These are phyloP conservation scores for Chromis chromis DNA, from an alignment of 2,797 vertebrate species.

Conservation along the genomic window DNA sequence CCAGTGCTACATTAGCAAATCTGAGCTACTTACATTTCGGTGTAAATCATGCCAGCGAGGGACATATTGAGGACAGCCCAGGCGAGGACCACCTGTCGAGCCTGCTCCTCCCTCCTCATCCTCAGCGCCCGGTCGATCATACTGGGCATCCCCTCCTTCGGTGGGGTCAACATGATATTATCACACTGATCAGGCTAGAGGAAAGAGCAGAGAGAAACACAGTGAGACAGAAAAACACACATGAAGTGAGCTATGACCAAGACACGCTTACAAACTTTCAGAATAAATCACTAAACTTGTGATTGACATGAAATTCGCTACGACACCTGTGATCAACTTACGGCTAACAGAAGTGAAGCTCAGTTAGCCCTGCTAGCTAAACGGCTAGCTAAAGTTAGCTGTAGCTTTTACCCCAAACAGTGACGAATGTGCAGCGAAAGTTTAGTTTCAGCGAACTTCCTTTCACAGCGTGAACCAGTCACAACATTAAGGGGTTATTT, in stretches of 20 bases:
- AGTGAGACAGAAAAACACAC: neutral
- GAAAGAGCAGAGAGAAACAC: neutral
- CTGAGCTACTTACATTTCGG: slow-evolving; percentile 89
- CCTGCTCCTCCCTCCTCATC: slow-evolving; percentile 93
- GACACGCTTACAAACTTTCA: accelerated
- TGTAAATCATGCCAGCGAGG: slow-evolving; percentile 95
- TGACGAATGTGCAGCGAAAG: too few relatives aligned
- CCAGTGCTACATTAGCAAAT: too few relatives aligned
- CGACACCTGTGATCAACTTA: neutral
- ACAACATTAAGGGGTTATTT: accelerated
- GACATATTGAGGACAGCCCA: slow-evolving; percentile 95
- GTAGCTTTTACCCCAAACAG: slow-evolving; percentile 11
- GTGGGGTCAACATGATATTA: slow-evolving; percentile 79
- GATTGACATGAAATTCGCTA: neutral
- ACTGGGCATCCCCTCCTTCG: slow-evolving; percentile 80
- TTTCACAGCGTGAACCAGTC: accelerated
- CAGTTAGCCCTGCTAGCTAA: slow-evolving; percentile 35
- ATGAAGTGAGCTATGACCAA: neutral
- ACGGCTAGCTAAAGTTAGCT: slow-evolving; percentile 53
- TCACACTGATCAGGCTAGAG: slow-evolving; percentile 41
- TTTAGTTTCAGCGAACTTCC: neutral
- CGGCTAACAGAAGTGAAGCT: neutral
- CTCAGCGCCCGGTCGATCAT: slow-evolving; percentile 92
- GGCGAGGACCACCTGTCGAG: slow-evolving; percentile 90
- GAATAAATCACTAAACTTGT: neutral